Evolutionary conservation across 2,113 vertebrate genomes (phyloP).

Genomic region (Scytalopus superciliaris): DNA sequence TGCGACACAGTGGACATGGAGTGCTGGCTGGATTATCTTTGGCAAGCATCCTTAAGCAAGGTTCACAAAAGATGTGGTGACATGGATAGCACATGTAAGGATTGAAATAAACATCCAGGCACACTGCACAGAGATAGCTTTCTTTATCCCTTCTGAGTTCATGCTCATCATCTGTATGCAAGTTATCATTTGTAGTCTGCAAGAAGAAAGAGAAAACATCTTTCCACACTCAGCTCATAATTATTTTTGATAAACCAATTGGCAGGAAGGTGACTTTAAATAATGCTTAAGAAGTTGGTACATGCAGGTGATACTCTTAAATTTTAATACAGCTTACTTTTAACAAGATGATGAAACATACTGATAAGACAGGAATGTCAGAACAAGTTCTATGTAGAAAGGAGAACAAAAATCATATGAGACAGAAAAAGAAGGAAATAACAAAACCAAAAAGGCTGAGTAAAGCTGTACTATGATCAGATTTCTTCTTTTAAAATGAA

Average conservation of each 20-base stretch:
- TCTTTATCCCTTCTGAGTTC: slow-evolving; percentile 81
- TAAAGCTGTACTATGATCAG: neutral
- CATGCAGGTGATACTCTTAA: neutral
- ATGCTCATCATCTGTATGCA: slow-evolving; percentile 68
- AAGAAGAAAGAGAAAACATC: slow-evolving; percentile 41
- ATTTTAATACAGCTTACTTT: slow-evolving; percentile 19
- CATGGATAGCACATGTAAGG: slow-evolving; percentile 92
- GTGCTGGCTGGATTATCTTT: slow-evolving; percentile 84
- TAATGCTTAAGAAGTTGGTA: neutral
- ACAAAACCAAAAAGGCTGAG: neutral
- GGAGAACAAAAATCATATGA: neutral
- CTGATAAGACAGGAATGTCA: neutral
- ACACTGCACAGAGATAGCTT: slow-evolving; percentile 88
- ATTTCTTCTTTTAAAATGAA: neutral
- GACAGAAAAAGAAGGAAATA: neutral
- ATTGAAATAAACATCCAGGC: slow-evolving; percentile 91
- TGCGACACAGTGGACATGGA: slow-evolving; percentile 88
- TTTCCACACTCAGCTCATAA: neutral
- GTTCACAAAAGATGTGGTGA: slow-evolving; percentile 92
- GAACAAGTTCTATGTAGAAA: neutral
- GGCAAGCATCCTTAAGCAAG: slow-evolving; percentile 88
- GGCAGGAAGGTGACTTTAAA: neutral
- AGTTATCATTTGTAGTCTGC: slow-evolving; percentile 71
- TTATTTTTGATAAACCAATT: neutral
- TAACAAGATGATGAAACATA: neutral